Percentiles rank a stretch among this genome's conserved stretches.
These are phyloP conservation scores for Neotragus pygmaeus DNA, from an alignment of 2,113 vertebrate genomes.

Conservation along the genomic window DNA sequence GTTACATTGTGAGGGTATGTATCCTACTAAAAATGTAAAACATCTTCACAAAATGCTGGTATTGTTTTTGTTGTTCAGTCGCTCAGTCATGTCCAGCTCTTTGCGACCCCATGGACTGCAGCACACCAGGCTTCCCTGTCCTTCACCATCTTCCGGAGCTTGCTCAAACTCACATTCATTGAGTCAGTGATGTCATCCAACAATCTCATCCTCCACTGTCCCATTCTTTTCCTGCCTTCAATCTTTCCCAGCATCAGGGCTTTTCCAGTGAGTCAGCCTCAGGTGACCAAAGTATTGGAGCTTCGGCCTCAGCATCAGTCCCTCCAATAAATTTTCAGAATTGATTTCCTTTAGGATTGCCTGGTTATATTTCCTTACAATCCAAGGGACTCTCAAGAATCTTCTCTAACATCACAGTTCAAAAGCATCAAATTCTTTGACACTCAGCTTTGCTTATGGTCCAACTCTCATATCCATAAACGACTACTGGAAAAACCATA, in stretches of 20 bases:
- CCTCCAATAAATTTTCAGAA: neutral
- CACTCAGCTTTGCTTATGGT: neutral
- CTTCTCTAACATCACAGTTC: neutral
- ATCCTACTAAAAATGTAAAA: neutral
- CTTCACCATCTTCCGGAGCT: neutral
- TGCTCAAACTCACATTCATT: neutral
- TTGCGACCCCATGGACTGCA: neutral
- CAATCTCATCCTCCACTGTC: neutral
- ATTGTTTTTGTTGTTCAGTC: neutral
- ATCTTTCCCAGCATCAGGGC: neutral
- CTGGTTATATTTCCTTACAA: neutral
- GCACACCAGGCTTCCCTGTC: neutral
- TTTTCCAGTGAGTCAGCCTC: neutral
- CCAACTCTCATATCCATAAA: neutral
- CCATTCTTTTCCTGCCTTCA: neutral
- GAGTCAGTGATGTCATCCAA: neutral
- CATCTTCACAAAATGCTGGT: neutral
- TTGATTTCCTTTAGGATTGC: neutral
- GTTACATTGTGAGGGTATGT: neutral
- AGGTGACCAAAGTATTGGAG: neutral
- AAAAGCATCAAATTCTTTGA: neutral
- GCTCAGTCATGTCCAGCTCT: neutral
- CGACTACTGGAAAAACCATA: neutral
- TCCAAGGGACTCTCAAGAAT: neutral
- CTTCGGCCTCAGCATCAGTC: neutral